Conservation (phyloP, 2,888 invertebrate genomes). For the Meteorus colon region DNA sequence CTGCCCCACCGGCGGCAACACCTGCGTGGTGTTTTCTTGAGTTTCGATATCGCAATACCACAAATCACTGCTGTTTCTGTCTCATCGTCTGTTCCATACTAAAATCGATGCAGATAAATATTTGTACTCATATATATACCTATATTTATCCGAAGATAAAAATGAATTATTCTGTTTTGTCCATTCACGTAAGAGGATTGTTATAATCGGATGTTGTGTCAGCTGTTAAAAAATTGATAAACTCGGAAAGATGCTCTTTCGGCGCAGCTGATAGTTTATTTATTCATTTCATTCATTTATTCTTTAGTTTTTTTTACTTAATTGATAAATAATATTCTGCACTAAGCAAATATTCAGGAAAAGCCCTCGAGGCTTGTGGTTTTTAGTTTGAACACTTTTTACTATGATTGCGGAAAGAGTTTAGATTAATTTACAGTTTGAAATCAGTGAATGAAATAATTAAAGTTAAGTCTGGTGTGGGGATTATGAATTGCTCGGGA, state of each 20-base stretch:
- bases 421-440: not conserved
- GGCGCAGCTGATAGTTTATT: not conserved
- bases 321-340: no score
- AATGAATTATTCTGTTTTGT: slow-evolving; percentile 4
- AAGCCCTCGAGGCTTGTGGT: no score
- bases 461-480: no score
- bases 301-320: not conserved
- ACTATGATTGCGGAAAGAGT: not conserved
- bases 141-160: not conserved
- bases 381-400: not conserved
- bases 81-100: not conserved
- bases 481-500: not conserved
- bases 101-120: slow-evolving; percentile 2
- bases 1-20: slow-evolving; percentile 64
- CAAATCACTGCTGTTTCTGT: slow-evolving; percentile 59
- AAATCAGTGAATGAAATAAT: no score
- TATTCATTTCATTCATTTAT: not conserved
- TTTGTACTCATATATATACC: not conserved
- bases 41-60: slow-evolving; percentile 56
- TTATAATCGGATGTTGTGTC: not conserved
- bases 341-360: no score
- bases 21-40: slow-evolving; percentile 70
- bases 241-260: not conserved
- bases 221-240: not conserved
- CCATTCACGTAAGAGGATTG: not conserved